Percentiles rank a stretch among this genome's conserved stretches.
These are phyloP conservation scores for Folsomia manolachei DNA, from an alignment of 2,888 invertebrate species.

Conservation along the genomic window DNA sequence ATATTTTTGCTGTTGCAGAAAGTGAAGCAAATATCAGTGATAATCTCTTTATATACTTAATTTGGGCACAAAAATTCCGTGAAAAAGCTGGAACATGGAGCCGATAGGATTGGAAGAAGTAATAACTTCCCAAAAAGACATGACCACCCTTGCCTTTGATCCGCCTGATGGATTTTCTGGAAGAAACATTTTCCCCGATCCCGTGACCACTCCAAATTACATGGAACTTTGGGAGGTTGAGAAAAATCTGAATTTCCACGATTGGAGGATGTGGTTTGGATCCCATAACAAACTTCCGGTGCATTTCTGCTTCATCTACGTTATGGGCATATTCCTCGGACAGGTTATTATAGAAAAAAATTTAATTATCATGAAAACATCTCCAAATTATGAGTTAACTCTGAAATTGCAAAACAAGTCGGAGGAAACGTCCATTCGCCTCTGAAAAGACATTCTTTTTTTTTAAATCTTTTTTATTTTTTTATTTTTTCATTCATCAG, in stretches of 20 bases:
- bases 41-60: too few species aligned
- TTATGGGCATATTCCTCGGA: constrained; percentile 89
- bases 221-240: constrained; percentile 38
- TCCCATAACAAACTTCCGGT: constrained; percentile 38
- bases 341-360: too few species aligned
- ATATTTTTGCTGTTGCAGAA: too few species aligned
- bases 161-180: constrained; percentile 18
- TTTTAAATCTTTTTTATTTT: too few species aligned
- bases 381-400: too few species aligned
- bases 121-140: constrained; percentile 40
- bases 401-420: too few species aligned
- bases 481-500: constrained; percentile 91
- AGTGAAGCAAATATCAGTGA: too few species aligned
- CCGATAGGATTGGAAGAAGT: not conserved
- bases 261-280: constrained; percentile 41
- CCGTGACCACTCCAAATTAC: constrained; percentile 32
- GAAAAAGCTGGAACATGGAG: too few species aligned
- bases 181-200: constrained; percentile 34
- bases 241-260: constrained; percentile 35
- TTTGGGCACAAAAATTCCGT: too few species aligned
- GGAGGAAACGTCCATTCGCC: too few species aligned
- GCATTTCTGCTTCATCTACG: constrained; percentile 73
- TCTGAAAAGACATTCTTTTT: too few species aligned
- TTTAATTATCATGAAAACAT: too few species aligned
- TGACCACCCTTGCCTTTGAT: constrained; percentile 8